Evolutionary conservation across 2,888 invertebrate species (phyloP), one percentile per base, ranked within the genome.

Genomic region (Seladonia tumulorum): DNA sequence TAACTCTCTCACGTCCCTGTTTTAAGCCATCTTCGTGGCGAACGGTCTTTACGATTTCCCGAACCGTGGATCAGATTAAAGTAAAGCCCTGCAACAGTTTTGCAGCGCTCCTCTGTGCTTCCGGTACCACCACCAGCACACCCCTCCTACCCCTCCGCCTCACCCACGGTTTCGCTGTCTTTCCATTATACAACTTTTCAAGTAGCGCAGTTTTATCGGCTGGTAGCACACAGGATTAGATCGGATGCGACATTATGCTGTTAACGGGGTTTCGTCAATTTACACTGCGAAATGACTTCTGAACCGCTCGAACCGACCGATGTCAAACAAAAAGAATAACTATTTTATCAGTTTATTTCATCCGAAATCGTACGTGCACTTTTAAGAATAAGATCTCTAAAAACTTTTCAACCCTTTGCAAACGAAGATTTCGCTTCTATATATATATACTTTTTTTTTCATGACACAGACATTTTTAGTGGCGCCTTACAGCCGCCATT

Each of bases 1-100:
- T 91, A 90, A 90, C 81, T 90, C 87, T 81, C 89, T 91, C 91
- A 88, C 89, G 89, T 91, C 72, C 85, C 80, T 80, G 83, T 90
- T 89, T 90, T 91, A 91, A 90, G 91, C 90, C 86, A 83, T 89
- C 88, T 86, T 86, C 87, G 79, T 83, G 85, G 86, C 79, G 87
- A 86, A 81, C 85, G 81, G 80, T 83, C 89, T 91, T 90, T 88
- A 83, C 89, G 87, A 89, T 90, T 90, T 85, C 78, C 82, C 82
- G 88, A 88, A 87, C 86, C 84, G 85, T 72, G 86, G 88, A 91
- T 90, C 87, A 87, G 86, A 90, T 90, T 87, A 90, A 88, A 83
- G 86, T 81, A 89, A 85, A 90, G 87, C 89, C 85, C 76, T 66
- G 86, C 85, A 90, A 88, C 89, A 88, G 78, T 87, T 89, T 88